Evolutionary conservation across 1,140 invertebrate genomes (phyloP), one percentile per base, ranked within the genome.

Genomic region (Cotesia typhae): DNA sequence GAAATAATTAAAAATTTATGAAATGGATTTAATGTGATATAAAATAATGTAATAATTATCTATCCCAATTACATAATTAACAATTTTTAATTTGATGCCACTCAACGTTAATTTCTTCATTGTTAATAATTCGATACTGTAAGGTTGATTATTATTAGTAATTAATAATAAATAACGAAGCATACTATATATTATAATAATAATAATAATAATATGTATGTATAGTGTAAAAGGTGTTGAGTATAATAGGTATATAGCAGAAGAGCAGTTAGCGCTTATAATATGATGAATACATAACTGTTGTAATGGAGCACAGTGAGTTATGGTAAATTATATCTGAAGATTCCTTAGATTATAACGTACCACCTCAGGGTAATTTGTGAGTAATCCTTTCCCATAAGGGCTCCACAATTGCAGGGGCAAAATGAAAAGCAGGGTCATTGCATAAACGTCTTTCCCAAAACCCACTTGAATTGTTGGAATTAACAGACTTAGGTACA

Each of bases 361-460:
- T 17, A 61, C 64, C 53, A 68, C 53, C 69, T 59, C 55, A 47
- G 47, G 70, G 73, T 71, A 75, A 75, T 75, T 75, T 75, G 70
- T 66, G 73, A 75, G 71, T 75, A 72, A 75, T 75, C 73, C 70
- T 69, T 63, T 61, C 28, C 73, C 47, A 47, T 64, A 57, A 53
- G 47, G 51, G 20, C 47, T 38, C 70, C 61, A 51, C 61, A 74
- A 65, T 68, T 53, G 65, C 38, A 35, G 67, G 73, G 69, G 35
- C 51, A 47, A 57, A 74, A 74, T 71, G 73, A 74, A 74, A 67
- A 71, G 73, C 69, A 67, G 70, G 73, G 70, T 75, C 73, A 72
- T 68, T 64, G 73, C 59, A 75, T 75, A 75, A 75, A 75, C 70
- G 73, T 75, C 65, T 66, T 75, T 66, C 64, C n/a, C 66, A 12